Base-by-base conservation (phyloP, 2,888 invertebrate genomes). In the Julus scanicus region DNA sequence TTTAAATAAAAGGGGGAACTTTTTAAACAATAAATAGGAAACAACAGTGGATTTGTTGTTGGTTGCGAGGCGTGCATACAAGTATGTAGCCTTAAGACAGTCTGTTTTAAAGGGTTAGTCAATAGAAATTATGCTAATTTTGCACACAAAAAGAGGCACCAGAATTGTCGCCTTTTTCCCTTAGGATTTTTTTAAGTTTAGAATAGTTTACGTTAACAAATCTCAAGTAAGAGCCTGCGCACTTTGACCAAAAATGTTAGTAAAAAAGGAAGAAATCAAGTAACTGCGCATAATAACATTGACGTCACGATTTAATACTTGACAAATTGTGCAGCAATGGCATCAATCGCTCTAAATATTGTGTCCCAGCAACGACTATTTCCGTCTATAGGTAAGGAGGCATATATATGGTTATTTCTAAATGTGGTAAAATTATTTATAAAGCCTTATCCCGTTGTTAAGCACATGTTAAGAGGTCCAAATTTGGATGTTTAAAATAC, bases 1-100 rank as follows among this genome's bases (percentile, higher is more conserved):
- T 80, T 80, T 80, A 80, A 80, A 80, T 80, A 80, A 80, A 80
- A 80, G 37, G 37, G 80, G 37, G 80, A 37, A 80, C 13, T 29
- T 71, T 71, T 29, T 29, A n/a, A 29, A 71, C 71, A 80, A 80
- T 80, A 80, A 37, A 80, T 80, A 80, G 80, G 80, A 80, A 80
- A 80, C 37, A 37, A 80, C 80, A 80, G 80, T 80, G 80, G 37
- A 13, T 2, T 80, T 37, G 80, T 80, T 63, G 29, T 29, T 63
- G n/a, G n/a, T n/a, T 80, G 37, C 13, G 80, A 29, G 37, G 80
- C 80, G 15, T 13, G 80, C 80, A 9, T n/a, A 17, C 57, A 57
- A 17, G 57, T 17, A 57, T 57, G 57, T 4, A 17, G 3, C 20
- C 63, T 63, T 20, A 63, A 63, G 63, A 63, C 20, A 63, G 20